Percentiles rank a stretch among this genome's conserved stretches.
phyloP scores from a whole-genome alignment of 2,113 vertebrate species.

The Salvelinus alpinus region DNA sequence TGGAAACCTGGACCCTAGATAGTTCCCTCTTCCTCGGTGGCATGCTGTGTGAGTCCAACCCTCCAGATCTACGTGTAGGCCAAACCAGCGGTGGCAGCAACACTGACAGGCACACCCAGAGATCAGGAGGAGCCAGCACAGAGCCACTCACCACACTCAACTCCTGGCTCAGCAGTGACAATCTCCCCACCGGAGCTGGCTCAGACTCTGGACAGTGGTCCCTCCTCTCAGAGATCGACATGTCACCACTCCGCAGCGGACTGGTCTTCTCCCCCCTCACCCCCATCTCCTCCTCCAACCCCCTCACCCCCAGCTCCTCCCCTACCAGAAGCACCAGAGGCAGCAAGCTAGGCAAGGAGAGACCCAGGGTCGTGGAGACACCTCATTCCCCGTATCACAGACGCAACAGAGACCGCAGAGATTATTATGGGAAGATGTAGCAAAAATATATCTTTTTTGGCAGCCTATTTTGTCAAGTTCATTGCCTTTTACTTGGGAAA shows the following conservation, averaged over 20 bases:
- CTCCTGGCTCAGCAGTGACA: background rate
- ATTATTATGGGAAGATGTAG: constrained; percentile 9
- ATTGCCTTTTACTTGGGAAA: background rate
- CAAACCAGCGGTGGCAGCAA: background rate
- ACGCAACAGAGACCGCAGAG: background rate
- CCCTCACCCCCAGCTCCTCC: background rate
- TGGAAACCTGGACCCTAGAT: background rate
- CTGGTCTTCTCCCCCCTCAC: background rate
- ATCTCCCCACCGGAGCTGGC: background rate
- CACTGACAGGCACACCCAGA: background rate
- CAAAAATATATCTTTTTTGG: background rate
- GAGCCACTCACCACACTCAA: background rate
- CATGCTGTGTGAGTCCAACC: background rate
- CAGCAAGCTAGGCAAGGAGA: constrained; percentile 1
- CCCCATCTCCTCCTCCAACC: background rate
- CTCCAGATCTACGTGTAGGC: background rate
- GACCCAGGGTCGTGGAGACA: background rate
- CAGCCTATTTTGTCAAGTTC: background rate
- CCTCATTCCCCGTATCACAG: background rate
- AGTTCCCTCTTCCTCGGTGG: background rate
- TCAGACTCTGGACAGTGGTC: constrained; percentile 2
- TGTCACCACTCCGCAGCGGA: background rate
- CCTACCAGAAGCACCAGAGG: background rate
- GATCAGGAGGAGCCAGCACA: background rate
- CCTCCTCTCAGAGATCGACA: background rate